Conservation (phyloP, 2,113 vertebrate species). For the Tyrannus savana region DNA sequence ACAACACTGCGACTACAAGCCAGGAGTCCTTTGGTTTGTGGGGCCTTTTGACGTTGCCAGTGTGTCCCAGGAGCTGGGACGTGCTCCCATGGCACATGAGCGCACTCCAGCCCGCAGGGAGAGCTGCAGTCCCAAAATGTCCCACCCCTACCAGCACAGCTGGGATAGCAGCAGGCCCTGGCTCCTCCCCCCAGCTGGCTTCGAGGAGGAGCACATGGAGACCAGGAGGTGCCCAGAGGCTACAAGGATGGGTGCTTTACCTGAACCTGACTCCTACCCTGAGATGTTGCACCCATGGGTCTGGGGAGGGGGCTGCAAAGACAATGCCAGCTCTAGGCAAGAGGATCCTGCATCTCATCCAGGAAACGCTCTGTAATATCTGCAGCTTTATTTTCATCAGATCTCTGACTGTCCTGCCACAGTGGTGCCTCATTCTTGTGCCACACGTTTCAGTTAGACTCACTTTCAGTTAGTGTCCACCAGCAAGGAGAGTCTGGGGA, state of each 20-base stretch:
- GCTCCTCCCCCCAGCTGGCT: accelerated
- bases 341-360: background rate
- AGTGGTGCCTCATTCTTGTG: background rate
- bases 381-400: constrained; percentile 43
- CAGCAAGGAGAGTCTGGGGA: constrained; percentile 9
- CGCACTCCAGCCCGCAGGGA: accelerated
- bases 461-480: background rate
- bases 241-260: background rate
- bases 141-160: background rate
- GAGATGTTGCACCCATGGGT: background rate
- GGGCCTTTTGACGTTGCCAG: background rate
- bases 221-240: background rate
- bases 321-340: background rate
- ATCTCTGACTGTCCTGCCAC: background rate
- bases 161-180: background rate
- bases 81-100: accelerated
- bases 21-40: accelerated
- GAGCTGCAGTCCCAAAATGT: background rate
- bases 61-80: background rate
- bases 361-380: background rate
- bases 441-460: background rate
- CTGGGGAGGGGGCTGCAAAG: background rate
- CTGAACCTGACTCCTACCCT: background rate
- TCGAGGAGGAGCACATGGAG: accelerated
- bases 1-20: background rate